phyloP scores from a whole-genome alignment of 2,113 vertebrate genomes.

The Promerops cafer region DNA sequence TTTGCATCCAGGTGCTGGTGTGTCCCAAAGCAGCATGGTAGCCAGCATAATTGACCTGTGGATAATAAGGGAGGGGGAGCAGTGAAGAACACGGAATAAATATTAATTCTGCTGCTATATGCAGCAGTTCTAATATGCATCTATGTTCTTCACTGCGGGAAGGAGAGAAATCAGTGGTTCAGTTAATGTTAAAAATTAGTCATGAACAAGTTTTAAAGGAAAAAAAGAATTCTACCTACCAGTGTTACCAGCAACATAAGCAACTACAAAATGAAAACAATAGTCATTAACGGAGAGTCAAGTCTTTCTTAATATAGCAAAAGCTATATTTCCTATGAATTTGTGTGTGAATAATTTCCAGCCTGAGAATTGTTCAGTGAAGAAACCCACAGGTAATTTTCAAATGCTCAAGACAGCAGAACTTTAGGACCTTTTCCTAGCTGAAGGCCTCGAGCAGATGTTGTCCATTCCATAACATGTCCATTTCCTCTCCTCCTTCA shows the following conservation, averaged over 20 bases:
- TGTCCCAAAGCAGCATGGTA: not conserved
- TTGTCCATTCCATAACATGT: rapidly evolving
- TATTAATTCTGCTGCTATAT: not conserved
- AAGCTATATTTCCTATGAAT: not conserved
- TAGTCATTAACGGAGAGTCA: not conserved
- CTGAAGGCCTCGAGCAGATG: not conserved
- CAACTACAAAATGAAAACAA: not conserved
- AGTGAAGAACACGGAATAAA: not conserved
- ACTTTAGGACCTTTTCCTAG: not conserved
- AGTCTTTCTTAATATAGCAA: not conserved
- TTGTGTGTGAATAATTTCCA: not conserved
- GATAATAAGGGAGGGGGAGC: not conserved
- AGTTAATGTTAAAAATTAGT: not conserved
- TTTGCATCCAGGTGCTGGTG: not conserved
- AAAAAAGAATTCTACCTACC: not conserved
- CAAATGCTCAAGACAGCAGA: not conserved
- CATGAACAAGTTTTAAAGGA: not conserved
- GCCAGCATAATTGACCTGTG: not conserved
- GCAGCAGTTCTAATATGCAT: not conserved
- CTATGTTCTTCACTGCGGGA: not conserved
- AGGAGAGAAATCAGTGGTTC: not conserved
- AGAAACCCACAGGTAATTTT: not conserved
- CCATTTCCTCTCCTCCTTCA: rapidly evolving
- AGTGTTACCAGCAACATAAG: not conserved
- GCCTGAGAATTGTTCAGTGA: not conserved